phyloP scores from a whole-genome alignment of 2,888 invertebrate species.

The Hypolimnas misippus region DNA sequence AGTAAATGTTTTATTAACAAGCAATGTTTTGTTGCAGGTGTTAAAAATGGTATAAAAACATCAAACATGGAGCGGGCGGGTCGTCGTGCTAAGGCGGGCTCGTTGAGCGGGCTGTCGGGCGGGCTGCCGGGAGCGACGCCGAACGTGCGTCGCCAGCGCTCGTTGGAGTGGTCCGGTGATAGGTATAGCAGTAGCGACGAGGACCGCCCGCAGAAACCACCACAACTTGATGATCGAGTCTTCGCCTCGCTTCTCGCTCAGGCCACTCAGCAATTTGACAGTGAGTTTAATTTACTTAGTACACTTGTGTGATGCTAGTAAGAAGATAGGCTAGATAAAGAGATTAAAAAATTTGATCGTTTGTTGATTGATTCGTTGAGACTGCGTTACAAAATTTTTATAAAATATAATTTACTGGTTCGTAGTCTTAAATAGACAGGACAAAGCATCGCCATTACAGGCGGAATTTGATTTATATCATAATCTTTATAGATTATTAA shows the following conservation, averaged over 20 bases:
- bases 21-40: constrained; percentile 57
- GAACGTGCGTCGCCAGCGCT: constrained; percentile 80
- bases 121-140: constrained; percentile 57
- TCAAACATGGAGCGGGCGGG: constrained; percentile 75
- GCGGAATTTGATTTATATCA: too few species aligned
- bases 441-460: too few species aligned
- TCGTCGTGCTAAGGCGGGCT: constrained; percentile 75
- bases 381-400: too few species aligned
- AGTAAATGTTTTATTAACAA: neutral
- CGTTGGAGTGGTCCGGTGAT: constrained; percentile 84
- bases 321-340: too few species aligned
- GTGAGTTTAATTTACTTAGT: constrained; percentile 55
- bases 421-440: too few species aligned
- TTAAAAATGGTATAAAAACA: constrained; percentile 66
- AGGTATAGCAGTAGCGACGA: constrained; percentile 84
- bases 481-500: too few species aligned
- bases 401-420: too few species aligned
- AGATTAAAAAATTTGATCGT: too few species aligned
- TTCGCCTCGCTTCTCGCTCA: constrained; percentile 82
- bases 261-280: constrained; percentile 81
- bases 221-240: constrained; percentile 77
- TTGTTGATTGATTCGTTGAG: too few species aligned
- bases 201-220: constrained; percentile 78
- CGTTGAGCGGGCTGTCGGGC: constrained; percentile 72
- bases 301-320: neutral